Evolutionary conservation across 2,888 invertebrate species (phyloP), one percentile per base, ranked within the genome.

Genomic region (Megastigmus dorsalis): DNA sequence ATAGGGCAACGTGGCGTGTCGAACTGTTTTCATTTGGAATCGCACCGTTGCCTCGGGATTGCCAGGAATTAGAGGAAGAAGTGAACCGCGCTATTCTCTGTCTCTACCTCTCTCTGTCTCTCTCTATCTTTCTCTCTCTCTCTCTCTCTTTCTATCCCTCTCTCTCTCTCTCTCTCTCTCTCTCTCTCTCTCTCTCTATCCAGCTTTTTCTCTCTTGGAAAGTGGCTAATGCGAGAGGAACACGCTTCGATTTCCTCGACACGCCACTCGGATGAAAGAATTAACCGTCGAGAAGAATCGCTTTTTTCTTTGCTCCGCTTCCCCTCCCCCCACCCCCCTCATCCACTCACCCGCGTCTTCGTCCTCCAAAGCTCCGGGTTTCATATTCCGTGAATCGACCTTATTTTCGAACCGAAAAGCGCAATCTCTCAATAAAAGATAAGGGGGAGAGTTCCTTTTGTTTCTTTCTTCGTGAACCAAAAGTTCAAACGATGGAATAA

Each of bases 201-300:
- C 6, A 15, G 33, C 13, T n/a, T n/a, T n/a, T n/a, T n/a, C n/a
- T n/a, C n/a, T n/a, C n/a, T n/a, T n/a, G n/a, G n/a, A 26, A 79
- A 77, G 65, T 75, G 67, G 67, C 66, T 79, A 78, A 80, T 79
- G 78, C 70, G 60, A 57, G 60, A 54, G 48, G 36, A 77, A 60
- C 80, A 80, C 79, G 79, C 79, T 74, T 69, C 45, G 60, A 50
- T 68, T 59, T 13, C 50, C 28, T 62, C 50, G n/a, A 18, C 66
- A 66, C 54, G 66, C 41, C 30, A 66, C 36, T 33, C 13, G 63
- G 50, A 52, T n/a, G 50, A 63, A 63, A 63, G 63, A 66, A 66
- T 66, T 55, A 66, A 30, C 28, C 54, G 48, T 4, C 33, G 62
- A 38, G 36, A 45, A 23, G 30, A 55, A 33, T 43, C 20, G 43